phyloP scores from a whole-genome alignment of 23 tunicate genomes.

The Ciona savignyi region DNA sequence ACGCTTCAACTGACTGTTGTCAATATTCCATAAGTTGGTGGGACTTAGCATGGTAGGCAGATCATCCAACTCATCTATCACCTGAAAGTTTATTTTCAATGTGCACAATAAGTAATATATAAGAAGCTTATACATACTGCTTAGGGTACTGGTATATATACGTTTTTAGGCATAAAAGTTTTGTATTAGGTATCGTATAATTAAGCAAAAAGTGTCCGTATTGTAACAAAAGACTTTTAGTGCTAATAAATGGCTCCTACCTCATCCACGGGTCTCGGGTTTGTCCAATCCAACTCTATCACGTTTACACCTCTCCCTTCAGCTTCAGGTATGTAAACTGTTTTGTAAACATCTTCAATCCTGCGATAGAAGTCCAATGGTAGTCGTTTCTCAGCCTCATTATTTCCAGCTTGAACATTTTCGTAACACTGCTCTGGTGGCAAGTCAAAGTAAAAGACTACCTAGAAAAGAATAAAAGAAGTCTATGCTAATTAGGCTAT shows the following conservation, averaged over 20 bases:
- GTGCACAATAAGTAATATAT: too few relatives aligned
- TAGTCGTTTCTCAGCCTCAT: slow-evolving; percentile 45
- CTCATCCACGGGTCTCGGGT: slow-evolving; percentile 6
- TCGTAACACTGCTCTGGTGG: slow-evolving; percentile 64
- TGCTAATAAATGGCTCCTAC: slow-evolving; percentile 14
- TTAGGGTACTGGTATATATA: too few relatives aligned
- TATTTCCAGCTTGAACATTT: slow-evolving; percentile 24
- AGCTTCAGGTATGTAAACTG: slow-evolving; percentile 6
- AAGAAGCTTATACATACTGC: too few relatives aligned
- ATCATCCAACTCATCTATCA: slow-evolving; percentile 26
- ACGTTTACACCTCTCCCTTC: slow-evolving; percentile 30
- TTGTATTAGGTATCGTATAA: too few relatives aligned
- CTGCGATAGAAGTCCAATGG: slow-evolving; percentile 47
- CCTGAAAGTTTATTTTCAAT: too few relatives aligned
- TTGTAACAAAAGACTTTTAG: not conserved
- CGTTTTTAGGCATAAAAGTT: too few relatives aligned
- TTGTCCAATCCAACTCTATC: slow-evolving; percentile 42
- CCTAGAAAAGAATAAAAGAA: slow-evolving; percentile 24
- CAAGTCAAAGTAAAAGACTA: slow-evolving; percentile 57
- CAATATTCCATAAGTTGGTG: slow-evolving; percentile 15
- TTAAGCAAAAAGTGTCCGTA: slow-evolving; percentile 6
- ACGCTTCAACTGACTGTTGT: slow-evolving; percentile 17
- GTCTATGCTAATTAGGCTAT: too few relatives aligned
- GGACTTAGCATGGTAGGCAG: slow-evolving; percentile 12
- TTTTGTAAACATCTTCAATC: slow-evolving; percentile 49